Evolutionary conservation across 2,888 invertebrate genomes (phyloP).

Genomic region (Gryllus longicercus): DNA sequence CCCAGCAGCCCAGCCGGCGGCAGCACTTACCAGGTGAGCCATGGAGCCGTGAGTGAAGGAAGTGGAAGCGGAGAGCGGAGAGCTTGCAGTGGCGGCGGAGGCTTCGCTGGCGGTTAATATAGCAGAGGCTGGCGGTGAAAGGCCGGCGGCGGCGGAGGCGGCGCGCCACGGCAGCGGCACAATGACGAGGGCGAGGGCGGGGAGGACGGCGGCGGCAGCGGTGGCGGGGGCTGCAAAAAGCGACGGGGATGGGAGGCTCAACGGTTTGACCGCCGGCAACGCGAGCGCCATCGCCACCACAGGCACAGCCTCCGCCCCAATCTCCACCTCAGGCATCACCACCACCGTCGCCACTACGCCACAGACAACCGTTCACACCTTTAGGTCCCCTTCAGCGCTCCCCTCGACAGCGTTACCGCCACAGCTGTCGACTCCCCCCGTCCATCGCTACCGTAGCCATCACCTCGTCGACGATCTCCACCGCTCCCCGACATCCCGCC

Average conservation of each 20-base stretch:
- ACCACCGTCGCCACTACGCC: neutral
- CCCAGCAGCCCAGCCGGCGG: neutral
- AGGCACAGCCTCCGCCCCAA: neutral
- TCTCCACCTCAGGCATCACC: neutral
- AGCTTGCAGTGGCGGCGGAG: neutral
- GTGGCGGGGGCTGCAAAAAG: neutral
- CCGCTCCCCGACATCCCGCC: neutral
- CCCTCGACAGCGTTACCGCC: too few relatives aligned
- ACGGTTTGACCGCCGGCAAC: neutral
- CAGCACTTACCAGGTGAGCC: conserved; percentile 17
- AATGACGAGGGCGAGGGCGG: neutral
- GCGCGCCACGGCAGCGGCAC: neutral
- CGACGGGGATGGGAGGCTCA: neutral
- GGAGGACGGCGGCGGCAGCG: neutral
- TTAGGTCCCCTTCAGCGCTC: too few relatives aligned
- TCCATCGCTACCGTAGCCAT: too few relatives aligned
- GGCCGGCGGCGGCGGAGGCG: neutral
- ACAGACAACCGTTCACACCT: too few relatives aligned
- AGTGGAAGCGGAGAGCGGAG: neutral
- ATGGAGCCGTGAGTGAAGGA: neutral
- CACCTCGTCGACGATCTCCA: neutral
- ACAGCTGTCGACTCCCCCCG: too few relatives aligned
- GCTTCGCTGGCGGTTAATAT: neutral
- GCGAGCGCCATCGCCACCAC: neutral
- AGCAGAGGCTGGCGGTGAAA: neutral